Percentiles rank a stretch among this genome's conserved stretches.
Conservation (phyloP, 2,797 vertebrate species). For the Danionella dracula region DNA sequence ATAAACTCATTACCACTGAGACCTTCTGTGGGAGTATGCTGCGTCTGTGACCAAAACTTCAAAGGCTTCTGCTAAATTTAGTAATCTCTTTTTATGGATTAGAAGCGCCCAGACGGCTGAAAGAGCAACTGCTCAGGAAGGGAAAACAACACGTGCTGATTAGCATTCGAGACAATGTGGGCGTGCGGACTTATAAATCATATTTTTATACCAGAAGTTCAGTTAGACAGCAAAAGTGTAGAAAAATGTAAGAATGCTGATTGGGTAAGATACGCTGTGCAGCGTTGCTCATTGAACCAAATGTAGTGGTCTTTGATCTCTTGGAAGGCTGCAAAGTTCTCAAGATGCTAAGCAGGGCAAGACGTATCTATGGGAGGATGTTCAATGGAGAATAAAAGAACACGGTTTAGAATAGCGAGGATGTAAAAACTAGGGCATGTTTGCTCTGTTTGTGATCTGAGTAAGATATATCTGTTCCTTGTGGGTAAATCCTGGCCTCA, state of each 20-base stretch:
- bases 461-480: conserved; percentile 41
- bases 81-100: conserved; percentile 39
- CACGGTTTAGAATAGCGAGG: no score
- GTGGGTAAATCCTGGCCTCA: conserved; percentile 38
- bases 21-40: conserved; percentile 34
- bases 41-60: conserved; percentile 49
- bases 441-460: conserved; percentile 44
- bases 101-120: conserved; percentile 11
- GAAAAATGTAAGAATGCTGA: background rate
- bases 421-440: conserved; percentile 50
- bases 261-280: conserved; percentile 30
- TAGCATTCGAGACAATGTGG: conserved; percentile 26
- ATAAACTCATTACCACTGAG: conserved; percentile 43
- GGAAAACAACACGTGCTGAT: conserved; percentile 21
- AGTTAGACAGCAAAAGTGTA: background rate
- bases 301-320: conserved; percentile 40
- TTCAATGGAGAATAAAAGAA: conserved; percentile 9
- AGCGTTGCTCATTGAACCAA: conserved; percentile 36
- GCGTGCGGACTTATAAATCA: conserved; percentile 7
- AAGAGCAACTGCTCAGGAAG: conserved; percentile 28
- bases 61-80: conserved; percentile 44
- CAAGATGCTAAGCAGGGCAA: conserved; percentile 36
- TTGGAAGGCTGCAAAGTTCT: conserved; percentile 43
- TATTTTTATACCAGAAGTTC: conserved; percentile 23
- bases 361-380: conserved; percentile 22